Conservation (phyloP, 2,797 vertebrate genomes). For the Hydrolagus colliei region DNA sequence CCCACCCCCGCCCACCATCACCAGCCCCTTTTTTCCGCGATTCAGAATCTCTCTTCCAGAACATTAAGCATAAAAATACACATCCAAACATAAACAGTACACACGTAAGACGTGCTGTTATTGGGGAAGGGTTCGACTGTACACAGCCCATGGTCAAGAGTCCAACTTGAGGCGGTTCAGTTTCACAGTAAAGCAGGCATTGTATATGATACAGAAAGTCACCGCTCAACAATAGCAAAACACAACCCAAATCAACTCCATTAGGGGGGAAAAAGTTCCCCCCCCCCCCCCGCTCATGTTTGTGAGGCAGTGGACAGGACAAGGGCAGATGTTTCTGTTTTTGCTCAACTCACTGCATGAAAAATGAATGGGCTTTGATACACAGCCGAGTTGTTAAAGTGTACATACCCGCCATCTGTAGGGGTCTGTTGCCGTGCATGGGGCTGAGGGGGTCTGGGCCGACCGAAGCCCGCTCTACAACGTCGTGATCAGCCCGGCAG, state of each 20-base stretch:
- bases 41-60: neutral
- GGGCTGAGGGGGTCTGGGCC: constrained; percentile 83
- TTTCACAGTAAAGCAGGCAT: neutral
- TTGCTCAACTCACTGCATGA: neutral
- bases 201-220: neutral
- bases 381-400: constrained; percentile 27
- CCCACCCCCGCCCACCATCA: too few relatives aligned
- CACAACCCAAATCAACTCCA: neutral
- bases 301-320: neutral
- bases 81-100: neutral
- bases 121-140: neutral
- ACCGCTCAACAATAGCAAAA: too few relatives aligned
- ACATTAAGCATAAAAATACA: neutral
- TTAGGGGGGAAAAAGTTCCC: neutral
- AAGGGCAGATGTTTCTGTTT: neutral
- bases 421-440: constrained; percentile 78
- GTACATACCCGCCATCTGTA: constrained; percentile 92
- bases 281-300: neutral
- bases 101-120: too few relatives aligned
- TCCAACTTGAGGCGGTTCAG: neutral
- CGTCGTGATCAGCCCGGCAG: constrained; percentile 89
- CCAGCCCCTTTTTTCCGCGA: too few relatives aligned
- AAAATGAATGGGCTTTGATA: neutral
- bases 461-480: constrained; percentile 83
- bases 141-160: neutral